Conservation (phyloP, 2,888 invertebrate species). For the Synergus umbraculus region DNA sequence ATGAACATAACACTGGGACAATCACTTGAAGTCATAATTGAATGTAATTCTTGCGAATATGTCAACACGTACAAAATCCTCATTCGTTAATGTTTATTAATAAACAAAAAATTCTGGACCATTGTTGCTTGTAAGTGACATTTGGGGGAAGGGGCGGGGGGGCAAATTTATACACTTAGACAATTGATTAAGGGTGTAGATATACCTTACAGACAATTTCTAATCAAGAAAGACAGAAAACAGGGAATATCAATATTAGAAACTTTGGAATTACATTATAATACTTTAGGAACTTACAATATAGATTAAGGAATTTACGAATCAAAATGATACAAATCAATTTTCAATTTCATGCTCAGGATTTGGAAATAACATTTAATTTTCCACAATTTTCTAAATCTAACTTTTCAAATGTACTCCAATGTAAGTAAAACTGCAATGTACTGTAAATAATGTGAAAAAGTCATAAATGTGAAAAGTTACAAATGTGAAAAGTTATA, state of each 20-base stretch:
- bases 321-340: not conserved
- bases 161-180: constrained; percentile 50
- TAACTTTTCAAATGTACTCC: not conserved
- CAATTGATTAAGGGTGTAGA: constrained; percentile 47
- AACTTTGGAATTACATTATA: not conserved
- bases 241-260: not conserved
- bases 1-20: constrained; percentile 35
- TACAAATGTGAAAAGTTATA: not conserved
- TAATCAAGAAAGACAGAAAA: not conserved
- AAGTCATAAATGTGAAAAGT: not conserved
- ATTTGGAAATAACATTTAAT: not conserved
- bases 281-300: not conserved
- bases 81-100: constrained; percentile 62
- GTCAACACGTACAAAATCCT: constrained; percentile 53
- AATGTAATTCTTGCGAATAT: constrained; percentile 49
- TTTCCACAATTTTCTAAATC: not conserved
- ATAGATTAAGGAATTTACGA: not conserved
- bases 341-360: constrained; percentile 7
- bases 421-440: not conserved
- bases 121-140: constrained; percentile 41
- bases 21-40: constrained; percentile 40
- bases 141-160: constrained; percentile 39
- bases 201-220: constrained; percentile 4
- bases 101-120: constrained; percentile 54
- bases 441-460: not conserved